Percentiles rank a stretch among this genome's conserved stretches.
phyloP scores from a whole-genome alignment of 2,113 vertebrate species.

The Lanius collurio region DNA sequence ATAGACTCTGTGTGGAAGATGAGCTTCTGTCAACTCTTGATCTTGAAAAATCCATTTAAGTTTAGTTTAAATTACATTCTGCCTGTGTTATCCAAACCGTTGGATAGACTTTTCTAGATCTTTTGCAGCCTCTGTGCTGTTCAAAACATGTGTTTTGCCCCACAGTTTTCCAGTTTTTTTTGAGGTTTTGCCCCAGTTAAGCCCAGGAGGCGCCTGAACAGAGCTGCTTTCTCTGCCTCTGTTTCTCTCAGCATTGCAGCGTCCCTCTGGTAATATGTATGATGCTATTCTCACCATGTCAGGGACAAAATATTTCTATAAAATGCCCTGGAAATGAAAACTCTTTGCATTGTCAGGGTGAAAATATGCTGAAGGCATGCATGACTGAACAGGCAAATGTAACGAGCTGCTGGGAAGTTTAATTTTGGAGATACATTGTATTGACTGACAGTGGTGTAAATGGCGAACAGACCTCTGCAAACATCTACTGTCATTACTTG shows the following conservation, averaged over 20 bases:
- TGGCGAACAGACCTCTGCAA: background rate
- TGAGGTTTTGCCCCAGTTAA: background rate
- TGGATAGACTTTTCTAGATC: background rate
- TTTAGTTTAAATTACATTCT: background rate
- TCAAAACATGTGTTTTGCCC: background rate
- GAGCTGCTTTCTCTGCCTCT: background rate
- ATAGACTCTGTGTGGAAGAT: background rate
- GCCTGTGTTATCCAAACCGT: background rate
- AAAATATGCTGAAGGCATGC: slow-evolving; percentile 7
- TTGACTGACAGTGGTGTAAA: slow-evolving; percentile 28
- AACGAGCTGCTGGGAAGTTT: slow-evolving; percentile 14
- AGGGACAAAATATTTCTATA: background rate
- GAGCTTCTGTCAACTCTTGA: background rate
- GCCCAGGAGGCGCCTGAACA: background rate
- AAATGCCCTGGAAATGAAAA: background rate
- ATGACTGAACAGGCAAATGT: slow-evolving; percentile 4
- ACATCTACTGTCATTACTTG: background rate
- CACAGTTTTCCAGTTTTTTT: background rate
- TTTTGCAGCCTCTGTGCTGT: background rate
- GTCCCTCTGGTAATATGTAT: background rate
- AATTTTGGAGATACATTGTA: slow-evolving; percentile 7
- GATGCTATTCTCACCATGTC: background rate
- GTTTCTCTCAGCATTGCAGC: background rate
- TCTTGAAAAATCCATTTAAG: background rate
- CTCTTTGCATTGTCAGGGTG: background rate